Evolutionary conservation across 2,888 invertebrate species (phyloP).

Genomic region (Pediacus dermestoides): DNA sequence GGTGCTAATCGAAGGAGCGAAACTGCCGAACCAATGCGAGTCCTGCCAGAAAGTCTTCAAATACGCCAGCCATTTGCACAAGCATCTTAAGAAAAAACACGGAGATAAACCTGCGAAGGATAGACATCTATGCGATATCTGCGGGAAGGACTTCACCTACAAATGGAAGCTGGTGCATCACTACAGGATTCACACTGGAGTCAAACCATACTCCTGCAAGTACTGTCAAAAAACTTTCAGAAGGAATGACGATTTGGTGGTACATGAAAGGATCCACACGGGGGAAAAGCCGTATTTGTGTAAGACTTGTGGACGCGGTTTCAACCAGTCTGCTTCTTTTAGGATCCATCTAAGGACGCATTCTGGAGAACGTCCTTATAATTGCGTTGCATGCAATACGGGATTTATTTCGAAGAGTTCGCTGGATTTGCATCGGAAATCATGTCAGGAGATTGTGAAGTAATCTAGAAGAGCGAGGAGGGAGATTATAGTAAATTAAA

Average conservation of each 20-base stretch:
- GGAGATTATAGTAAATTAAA: no score
- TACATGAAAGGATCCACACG: conserved; percentile 61
- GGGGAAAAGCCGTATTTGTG: conserved; percentile 63
- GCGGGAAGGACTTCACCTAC: conserved; percentile 43
- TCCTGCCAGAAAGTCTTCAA: conserved; percentile 40
- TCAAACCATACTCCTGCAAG: conserved; percentile 40
- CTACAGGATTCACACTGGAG: conserved; percentile 45
- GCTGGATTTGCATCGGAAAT: conserved; percentile 58
- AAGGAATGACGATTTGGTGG: conserved; percentile 51
- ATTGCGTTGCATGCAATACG: conserved; percentile 55
- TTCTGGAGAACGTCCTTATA: conserved; percentile 59
- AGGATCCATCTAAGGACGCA: conserved; percentile 61
- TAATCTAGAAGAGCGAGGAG: no score
- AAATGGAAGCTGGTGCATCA: conserved; percentile 46
- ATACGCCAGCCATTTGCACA: conserved; percentile 44
- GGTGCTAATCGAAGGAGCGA: conserved; percentile 45
- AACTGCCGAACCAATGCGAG: conserved; percentile 45
- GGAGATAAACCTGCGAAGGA: conserved; percentile 32
- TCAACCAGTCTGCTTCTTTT: conserved; percentile 59
- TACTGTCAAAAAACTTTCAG: conserved; percentile 44
- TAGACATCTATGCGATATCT: conserved; percentile 41
- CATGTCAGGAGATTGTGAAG: no score
- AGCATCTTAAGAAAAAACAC: conserved; percentile 47
- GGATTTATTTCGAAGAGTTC: conserved; percentile 60
- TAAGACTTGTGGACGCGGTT: conserved; percentile 60